Base-by-base conservation (phyloP, 2,797 vertebrate genomes). In the Crypturellus tataupa region DNA sequence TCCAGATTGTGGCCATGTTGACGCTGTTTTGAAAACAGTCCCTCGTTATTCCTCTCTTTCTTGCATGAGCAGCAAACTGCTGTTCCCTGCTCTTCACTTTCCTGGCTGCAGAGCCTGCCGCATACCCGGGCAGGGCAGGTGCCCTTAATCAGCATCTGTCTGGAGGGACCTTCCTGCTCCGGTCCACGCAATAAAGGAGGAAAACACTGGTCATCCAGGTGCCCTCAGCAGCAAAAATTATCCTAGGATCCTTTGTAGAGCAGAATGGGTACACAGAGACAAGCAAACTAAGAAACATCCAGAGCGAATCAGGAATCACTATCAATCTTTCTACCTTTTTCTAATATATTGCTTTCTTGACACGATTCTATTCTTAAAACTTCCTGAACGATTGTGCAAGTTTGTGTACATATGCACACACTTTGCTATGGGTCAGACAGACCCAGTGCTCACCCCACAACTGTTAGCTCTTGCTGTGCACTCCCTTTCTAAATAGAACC, bases 331-430 rank as follows among this genome's bases (percentile, higher is more conserved):
- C 24, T 33, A 10, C 8, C 60, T 65, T 24, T 42, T 87, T 80
- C 49, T 51, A 76, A 63, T 16, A 42, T 68, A 85, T 68, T 68
- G 10, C 16, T 59, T 85, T 33, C 12, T 8, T 8, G 1, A 39
- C 5, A 4, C 7, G 1, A 65, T 62, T 65, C 12, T 55, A 21
- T n/a, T 25, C 23, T 40, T 72, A 42, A 47, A 12, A 81, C 78
- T 63, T 63, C 51, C 15, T 51, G 20, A 87, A 63, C 10, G 14
- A 29, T 21, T 62, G 6, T 19, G 4, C 42, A 42, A 58, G 64
- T 82, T 53, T 64, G 3, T 11, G 3, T 58, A 72, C 6, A 15
- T 0, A 5, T 0, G 0, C 17, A 33, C n/a, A 80, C 7, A n/a
- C 79, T 60, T 84, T 56, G 25, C 42, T 73, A 21, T 13, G 37